Evolutionary conservation across 1,140 invertebrate species (phyloP), one percentile per base, ranked within the genome.

Genomic region (Drosophila ogumai): DNA sequence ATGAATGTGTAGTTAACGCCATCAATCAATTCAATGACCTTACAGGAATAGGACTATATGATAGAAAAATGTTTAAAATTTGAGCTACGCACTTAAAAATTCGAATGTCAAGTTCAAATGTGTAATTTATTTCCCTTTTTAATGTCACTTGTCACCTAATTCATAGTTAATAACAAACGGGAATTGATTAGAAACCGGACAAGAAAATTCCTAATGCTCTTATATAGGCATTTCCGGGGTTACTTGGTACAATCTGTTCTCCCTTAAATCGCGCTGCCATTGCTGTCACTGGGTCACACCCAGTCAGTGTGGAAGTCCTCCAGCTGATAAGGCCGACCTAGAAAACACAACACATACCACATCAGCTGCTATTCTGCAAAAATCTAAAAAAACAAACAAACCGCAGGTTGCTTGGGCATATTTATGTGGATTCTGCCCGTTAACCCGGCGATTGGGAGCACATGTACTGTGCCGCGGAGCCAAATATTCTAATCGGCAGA

Each of bases 401-500:
- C 17, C 13, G 17, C 17, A 9, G 50, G 12, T 17, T 13, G 31
- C 28, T 7, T 34, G 47, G 28, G n/a, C 19, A 5, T 36, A 44
- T 74, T 38, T 67, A 46, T 64, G 40, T 47, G 56, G 36, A 59
- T 57, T 64, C 60, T 41, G 52, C 41, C 63, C 63, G 74, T 59
- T 82, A 82, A 75, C 55, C 75, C 64, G 10, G 32, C 46, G 19
- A 43, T 31, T 13, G 52, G 12, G 34, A 32, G 61, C 61, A 64
- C 65, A 64, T 46, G 34, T 47, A 60, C 44, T 59, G 15, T 32
- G 55, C 54, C 28, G 44, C 17, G 25, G 38, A 60, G 31, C 58
- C 34, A 40, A 72, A 73, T 72, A 50, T 72, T 47, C 58, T 65
- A 73, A 77, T 77, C 78, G 52, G 41, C 66, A 13, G n/a, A 40